phyloP scores from a whole-genome alignment of 1,140 invertebrate genomes.

The Cyclargus thomasi region DNA sequence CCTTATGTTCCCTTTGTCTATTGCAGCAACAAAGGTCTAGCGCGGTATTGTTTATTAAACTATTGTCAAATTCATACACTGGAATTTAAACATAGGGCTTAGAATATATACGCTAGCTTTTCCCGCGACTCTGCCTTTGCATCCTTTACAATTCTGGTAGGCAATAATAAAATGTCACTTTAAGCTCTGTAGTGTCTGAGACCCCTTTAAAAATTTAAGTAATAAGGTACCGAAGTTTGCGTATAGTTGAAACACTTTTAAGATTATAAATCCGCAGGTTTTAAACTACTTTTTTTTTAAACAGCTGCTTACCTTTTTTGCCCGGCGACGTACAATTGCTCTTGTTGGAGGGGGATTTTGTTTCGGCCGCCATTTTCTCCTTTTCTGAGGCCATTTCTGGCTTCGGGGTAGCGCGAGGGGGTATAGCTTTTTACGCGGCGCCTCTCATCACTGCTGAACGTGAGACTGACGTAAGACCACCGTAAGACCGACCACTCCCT shows the following conservation, averaged over 20 bases:
- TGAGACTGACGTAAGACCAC: conserved; percentile 23
- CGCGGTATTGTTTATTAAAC: neutral
- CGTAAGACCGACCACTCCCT: conserved; percentile 41
- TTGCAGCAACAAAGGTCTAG: conserved; percentile 1
- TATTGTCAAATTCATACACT: conserved; percentile 2
- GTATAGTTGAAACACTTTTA: too few relatives aligned
- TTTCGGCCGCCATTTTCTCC: conserved; percentile 65
- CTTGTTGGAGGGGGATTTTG: conserved; percentile 65
- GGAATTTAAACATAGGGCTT: neutral
- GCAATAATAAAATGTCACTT: too few relatives aligned
- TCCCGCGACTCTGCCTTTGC: neutral
- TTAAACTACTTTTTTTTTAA: neutral
- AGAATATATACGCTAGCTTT: neutral
- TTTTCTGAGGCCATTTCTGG: conserved; percentile 59
- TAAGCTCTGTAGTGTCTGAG: too few relatives aligned
- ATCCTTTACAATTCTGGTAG: too few relatives aligned
- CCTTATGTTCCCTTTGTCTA: neutral
- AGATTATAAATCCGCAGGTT: neutral
- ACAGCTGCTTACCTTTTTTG: conserved; percentile 56
- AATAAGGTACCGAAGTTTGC: too few relatives aligned
- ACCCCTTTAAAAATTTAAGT: too few relatives aligned
- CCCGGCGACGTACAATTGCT: conserved; percentile 69
- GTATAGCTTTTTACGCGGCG: conserved; percentile 38
- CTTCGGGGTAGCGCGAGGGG: conserved; percentile 35
- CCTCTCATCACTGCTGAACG: conserved; percentile 47